A percentile compares a stretch with the other conserved stretches of the same genome.
Evolutionary conservation across 2,113 vertebrate genomes (phyloP).

Genomic region (Erinaceus europaeus): DNA sequence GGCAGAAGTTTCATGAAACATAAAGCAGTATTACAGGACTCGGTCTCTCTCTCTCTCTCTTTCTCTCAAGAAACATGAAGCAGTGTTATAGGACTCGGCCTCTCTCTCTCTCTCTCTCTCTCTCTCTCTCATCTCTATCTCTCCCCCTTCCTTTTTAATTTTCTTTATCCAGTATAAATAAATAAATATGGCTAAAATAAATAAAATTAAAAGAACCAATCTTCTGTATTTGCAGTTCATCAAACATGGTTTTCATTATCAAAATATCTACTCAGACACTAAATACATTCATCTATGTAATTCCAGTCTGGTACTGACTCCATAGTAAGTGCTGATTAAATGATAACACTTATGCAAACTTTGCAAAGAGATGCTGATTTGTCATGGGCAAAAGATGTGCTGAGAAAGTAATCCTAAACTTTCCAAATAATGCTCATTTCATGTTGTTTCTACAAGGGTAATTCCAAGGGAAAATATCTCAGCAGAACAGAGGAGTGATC

Average conservation of each 20-base stretch:
- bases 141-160: no score
- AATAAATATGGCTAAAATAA: no score
- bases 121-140: no score
- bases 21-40: no score
- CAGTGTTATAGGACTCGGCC: no score
- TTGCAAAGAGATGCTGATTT: not conserved
- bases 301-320: not conserved
- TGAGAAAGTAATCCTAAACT: not conserved
- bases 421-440: constrained; percentile 37
- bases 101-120: no score
- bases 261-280: not conserved
- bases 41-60: no score
- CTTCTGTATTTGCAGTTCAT: not conserved
- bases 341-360: not conserved
- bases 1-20: no score
- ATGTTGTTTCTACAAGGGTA: not conserved
- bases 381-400: not conserved
- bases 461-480: not conserved
- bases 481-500: not conserved
- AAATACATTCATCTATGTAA: not conserved
- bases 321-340: not conserved
- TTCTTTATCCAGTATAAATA: no score
- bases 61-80: no score
- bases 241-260: not conserved
- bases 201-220: no score